These are phyloP conservation scores for Ommatoiulus sabulosus DNA, from an alignment of 2,888 invertebrate species.

Conservation along the genomic window DNA sequence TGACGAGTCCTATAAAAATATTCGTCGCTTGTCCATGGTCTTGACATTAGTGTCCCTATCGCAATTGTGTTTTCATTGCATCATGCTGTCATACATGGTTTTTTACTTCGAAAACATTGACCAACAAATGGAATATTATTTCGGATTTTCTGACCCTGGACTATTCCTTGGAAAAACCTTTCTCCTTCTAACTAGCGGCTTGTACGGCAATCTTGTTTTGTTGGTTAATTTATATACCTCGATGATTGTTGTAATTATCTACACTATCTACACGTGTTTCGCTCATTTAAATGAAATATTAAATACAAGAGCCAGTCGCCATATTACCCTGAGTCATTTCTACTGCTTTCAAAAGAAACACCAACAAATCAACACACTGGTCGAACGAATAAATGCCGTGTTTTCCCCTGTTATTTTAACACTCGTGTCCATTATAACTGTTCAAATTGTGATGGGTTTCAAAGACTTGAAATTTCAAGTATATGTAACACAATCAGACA, in stretches of 20 bases:
- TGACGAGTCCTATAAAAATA: neutral
- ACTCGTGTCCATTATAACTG: neutral
- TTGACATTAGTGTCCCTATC: neutral
- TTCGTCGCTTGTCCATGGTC: neutral
- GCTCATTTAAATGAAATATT: neutral
- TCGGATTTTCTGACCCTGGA: neutral
- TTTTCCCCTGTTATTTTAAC: neutral
- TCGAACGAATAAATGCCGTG: neutral
- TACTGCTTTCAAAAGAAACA: neutral
- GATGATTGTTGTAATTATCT: neutral
- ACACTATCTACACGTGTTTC: neutral
- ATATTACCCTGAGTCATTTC: neutral
- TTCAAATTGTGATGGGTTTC: neutral
- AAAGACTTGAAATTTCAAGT: neutral
- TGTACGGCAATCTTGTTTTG: neutral
- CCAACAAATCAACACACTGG: neutral
- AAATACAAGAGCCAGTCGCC: neutral
- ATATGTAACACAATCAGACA: neutral
- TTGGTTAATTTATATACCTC: neutral
- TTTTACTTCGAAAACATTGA: neutral
- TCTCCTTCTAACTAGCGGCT: neutral
- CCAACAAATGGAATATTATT: neutral
- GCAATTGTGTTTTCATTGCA: neutral
- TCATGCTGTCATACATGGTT: neutral
- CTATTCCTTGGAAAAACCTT: neutral